Percentiles rank a stretch among this genome's conserved stretches.
Conservation (phyloP, 2,888 invertebrate species). For the Petrolisthes manimaculis region DNA sequence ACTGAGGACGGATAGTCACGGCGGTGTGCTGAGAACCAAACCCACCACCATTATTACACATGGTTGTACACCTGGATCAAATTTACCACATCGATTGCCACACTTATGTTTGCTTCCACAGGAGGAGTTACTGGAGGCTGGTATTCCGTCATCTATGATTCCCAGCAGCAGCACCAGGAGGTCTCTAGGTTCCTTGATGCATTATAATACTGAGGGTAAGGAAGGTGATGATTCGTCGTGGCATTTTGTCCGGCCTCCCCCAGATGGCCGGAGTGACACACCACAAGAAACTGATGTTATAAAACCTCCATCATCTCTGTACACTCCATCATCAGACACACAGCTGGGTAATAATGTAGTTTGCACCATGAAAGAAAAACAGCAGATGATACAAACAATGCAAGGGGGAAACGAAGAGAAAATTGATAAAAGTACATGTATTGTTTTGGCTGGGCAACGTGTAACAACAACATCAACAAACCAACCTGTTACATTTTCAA, state of each 20-base stretch:
- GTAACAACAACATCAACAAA: slow-evolving; percentile 26
- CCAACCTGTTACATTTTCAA: neutral
- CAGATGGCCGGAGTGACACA: slow-evolving; percentile 47
- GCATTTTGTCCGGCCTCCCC: slow-evolving; percentile 56
- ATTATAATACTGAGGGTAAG: slow-evolving; percentile 31
- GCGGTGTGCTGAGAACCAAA: neutral
- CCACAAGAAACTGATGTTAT: slow-evolving; percentile 19
- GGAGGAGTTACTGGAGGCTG: slow-evolving; percentile 31
- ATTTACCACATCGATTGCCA: slow-evolving; percentile 35
- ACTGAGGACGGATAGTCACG: slow-evolving; percentile 30
- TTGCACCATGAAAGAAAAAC: no score
- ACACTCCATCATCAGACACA: neutral
- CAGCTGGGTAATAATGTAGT: neutral
- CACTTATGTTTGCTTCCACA: slow-evolving; percentile 13
- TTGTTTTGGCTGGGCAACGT: slow-evolving; percentile 52
- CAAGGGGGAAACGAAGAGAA: neutral
- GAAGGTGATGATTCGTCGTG: slow-evolving; percentile 56
- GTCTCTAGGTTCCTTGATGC: slow-evolving; percentile 46
- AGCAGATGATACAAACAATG: no score
- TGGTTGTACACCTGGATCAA: neutral
- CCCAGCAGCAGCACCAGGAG: slow-evolving; percentile 47
- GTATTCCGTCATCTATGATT: slow-evolving; percentile 44
- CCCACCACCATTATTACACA: slow-evolving; percentile 11
- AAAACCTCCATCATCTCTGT: neutral
- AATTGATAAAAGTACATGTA: slow-evolving; percentile 19